phyloP scores from a whole-genome alignment of 2,888 invertebrate genomes.

The Temnothorax ravouxi region DNA sequence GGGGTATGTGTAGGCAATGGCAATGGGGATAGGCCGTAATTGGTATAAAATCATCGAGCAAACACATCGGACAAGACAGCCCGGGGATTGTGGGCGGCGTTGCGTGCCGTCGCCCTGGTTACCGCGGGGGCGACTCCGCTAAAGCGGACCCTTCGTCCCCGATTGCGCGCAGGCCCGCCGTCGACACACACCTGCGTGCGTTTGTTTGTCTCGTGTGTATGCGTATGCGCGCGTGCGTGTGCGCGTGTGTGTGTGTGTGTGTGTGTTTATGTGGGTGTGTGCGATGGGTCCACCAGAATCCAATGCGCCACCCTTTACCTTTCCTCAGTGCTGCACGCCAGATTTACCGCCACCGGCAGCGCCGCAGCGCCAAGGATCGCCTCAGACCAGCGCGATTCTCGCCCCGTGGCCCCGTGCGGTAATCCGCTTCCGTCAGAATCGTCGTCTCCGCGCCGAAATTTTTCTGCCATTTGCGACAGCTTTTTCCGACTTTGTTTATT shows the following conservation, averaged over 20 bases:
- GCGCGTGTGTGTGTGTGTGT: too few species aligned
- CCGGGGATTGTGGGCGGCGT: constrained; percentile 85
- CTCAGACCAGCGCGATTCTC: constrained; percentile 27
- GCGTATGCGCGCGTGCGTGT: constrained; percentile 11
- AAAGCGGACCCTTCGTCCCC: constrained; percentile 83
- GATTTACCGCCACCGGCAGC: constrained; percentile 68
- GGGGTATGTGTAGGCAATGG: constrained; percentile 80
- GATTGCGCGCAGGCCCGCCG: constrained; percentile 81
- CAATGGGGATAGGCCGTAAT: constrained; percentile 86
- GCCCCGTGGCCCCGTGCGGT: neutral
- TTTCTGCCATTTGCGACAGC: neutral
- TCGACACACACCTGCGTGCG: constrained; percentile 62
- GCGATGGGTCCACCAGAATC: constrained; percentile 5
- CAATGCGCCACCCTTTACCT: constrained; percentile 51
- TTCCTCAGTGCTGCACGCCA: constrained; percentile 61
- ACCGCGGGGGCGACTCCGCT: constrained; percentile 79
- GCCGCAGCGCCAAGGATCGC: constrained; percentile 31
- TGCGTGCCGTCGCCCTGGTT: constrained; percentile 85
- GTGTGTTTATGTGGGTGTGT: neutral
- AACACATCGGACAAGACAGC: constrained; percentile 87
- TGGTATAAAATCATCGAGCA: constrained; percentile 89
- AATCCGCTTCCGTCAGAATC: neutral
- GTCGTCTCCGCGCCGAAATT: neutral
- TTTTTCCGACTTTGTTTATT: neutral
- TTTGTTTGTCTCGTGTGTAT: constrained; percentile 4